Evolutionary conservation across 2,888 invertebrate genomes (phyloP), one percentile per base, ranked within the genome.

Genomic region (Hybos culiciformis): DNA sequence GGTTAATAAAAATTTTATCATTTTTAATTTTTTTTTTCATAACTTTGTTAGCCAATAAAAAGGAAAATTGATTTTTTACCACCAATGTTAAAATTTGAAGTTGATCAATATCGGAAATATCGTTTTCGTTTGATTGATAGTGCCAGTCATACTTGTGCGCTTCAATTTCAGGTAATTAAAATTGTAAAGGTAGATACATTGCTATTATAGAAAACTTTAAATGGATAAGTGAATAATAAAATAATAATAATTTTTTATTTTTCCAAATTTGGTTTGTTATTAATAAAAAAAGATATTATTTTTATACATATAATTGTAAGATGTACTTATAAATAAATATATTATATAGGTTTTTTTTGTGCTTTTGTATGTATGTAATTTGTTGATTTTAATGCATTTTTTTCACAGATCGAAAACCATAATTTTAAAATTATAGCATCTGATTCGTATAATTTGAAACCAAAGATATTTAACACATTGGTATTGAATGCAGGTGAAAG

Each of bases 401-500:
- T 24, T 24, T 43, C 31, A 12, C 49, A 61, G 52, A 51, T 67
- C 21, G 54, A 62, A 43, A 37, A 53, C 4, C 68, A 68, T 42
- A 48, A 37, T 1, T 26, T 68, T 41, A 51, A 46, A 7, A 42
- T 67, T 4, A 63, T 66, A 17, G 57, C 66, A 2, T 53, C 58
- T 1, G 67, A 68, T 49, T 62, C 62, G 1, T 55, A 50, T 39
- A 45, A 58, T 14, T 49, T 64, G 2, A 43, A 52, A 15, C 59
- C 62, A 1, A 43, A 49, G 11, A 8, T 17, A 4, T 55, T 59
- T 24, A 56, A 61, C 38, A 54, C 60, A 5, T 39, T 66, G 4
- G 47, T 58, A 1, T 49, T 56, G 0, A 58, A 67, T 38, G 52
- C 69, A 8, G 73, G 73, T 1, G 73, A 73, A 52, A 56, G 72